Evolutionary conservation across 2,888 invertebrate species (phyloP), one percentile per base, ranked within the genome.

Genomic region (Copidosoma aretas): DNA sequence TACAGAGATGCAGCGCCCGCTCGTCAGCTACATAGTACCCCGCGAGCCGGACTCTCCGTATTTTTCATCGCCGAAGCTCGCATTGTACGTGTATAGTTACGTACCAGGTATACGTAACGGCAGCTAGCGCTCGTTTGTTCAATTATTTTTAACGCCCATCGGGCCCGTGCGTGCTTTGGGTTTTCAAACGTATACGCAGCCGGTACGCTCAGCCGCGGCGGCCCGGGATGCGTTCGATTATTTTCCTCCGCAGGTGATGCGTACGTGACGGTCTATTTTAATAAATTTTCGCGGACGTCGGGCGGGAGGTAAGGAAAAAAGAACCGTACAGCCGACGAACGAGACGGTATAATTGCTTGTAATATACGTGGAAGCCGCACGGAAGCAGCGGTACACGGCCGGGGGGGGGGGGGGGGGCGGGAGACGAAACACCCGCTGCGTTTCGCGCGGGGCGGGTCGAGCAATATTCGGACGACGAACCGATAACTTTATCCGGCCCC

Each of bases 401-500:
- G 32, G 32, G 8, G 32, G 32, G 32, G n/a, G n/a, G n/a, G n/a
- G n/a, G n/a, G n/a, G n/a, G n/a, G n/a, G n/a, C n/a, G n/a, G n/a
- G n/a, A n/a, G 8, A 32, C 8, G 8, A 32, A 32, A 5, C 32
- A 32, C 3, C 32, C 3, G 32, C 32, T 32, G 32, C 32, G 32
- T 32, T 32, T 32, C 32, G 32, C 32, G 32, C 32, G 4, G 32
- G 3, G 14, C 19, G 52, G 54, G 41, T 54, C 24, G 22, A 54
- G 54, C 41, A 61, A 62, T 62, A 17, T 17, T 53, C 46, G 19
- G 56, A 57, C 46, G 53, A 56, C 24, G 19, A 63, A 19, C 63
- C 57, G 64, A 64, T 51, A 64, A 58, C 57, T 57, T 49, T 49
- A 57, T 64, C 57, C 21, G 22, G 57, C n/a, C n/a, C n/a, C n/a